phyloP scores from a whole-genome alignment of 2,888 invertebrate species.

The Orchestes rusci region DNA sequence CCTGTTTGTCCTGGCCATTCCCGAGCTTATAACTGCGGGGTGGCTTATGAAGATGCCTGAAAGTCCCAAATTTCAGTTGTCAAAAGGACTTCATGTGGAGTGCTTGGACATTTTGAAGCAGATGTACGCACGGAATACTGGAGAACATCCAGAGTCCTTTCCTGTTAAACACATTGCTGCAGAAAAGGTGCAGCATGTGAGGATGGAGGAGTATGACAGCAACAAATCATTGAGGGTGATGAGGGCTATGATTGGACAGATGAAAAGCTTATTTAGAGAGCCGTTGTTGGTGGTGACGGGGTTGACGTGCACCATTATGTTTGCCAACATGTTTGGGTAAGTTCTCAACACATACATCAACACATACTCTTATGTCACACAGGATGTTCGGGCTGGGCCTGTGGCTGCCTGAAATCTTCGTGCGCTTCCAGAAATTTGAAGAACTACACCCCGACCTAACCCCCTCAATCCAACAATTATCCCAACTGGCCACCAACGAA shows the following conservation, averaged over 20 bases:
- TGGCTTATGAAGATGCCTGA: constrained; percentile 58
- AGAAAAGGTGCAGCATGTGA: constrained; percentile 3
- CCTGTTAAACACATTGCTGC: constrained; percentile 38
- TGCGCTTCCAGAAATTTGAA: constrained; percentile 47
- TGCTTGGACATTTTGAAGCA: constrained; percentile 53
- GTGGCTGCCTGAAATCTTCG: constrained; percentile 72
- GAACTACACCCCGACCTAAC: constrained; percentile 45
- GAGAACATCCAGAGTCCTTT: constrained; percentile 44
- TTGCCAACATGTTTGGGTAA: constrained; percentile 63
- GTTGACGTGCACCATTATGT: constrained; percentile 55
- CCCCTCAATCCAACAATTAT: constrained; percentile 46
- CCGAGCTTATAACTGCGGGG: constrained; percentile 55
- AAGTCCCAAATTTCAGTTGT: constrained; percentile 69
- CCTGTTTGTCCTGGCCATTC: constrained; percentile 56
- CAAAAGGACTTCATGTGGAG: constrained; percentile 52
- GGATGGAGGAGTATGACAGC: constrained; percentile 11
- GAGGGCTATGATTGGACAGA: constrained; percentile 41
- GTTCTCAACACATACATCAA: constrained; percentile 27
- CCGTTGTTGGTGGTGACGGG: constrained; percentile 51
- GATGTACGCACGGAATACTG: constrained; percentile 54
- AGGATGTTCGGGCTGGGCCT: constrained; percentile 63
- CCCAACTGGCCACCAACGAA: constrained; percentile 16
- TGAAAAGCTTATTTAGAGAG: constrained; percentile 49
- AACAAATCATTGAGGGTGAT: constrained; percentile 13
- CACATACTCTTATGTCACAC: constrained; percentile 12